These are phyloP conservation scores for Muraenolepis orangiensis DNA, from an alignment of 2,797 vertebrate genomes.

Conservation along the genomic window DNA sequence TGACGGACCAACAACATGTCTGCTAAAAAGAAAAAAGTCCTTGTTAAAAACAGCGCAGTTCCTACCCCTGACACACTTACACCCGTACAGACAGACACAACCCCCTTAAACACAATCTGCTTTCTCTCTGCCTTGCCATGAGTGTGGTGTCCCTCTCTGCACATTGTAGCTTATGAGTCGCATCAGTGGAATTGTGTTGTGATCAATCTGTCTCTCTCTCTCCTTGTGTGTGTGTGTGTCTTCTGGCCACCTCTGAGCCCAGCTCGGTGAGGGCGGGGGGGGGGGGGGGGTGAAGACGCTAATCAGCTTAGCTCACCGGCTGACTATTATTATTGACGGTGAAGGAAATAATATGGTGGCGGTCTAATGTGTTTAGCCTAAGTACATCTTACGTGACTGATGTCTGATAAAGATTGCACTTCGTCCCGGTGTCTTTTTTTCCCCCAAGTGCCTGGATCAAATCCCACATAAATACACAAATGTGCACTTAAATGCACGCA, in stretches of 20 bases:
- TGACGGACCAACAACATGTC: no score
- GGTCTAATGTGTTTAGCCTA: neutral
- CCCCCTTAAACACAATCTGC: neutral
- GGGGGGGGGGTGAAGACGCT: neutral
- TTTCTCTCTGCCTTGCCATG: constrained; percentile 8
- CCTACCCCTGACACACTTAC: constrained; percentile 11
- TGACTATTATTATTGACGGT: neutral
- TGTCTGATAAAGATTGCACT: neutral
- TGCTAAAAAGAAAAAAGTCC: no score
- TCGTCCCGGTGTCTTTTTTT: neutral
- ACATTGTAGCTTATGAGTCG: neutral
- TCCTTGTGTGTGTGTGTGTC: neutral
- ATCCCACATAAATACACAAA: neutral
- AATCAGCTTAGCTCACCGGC: neutral
- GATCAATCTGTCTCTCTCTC: neutral
- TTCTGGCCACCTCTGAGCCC: neutral
- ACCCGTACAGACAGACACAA: neutral
- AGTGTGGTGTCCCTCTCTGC: constrained; percentile 7
- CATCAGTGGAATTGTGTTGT: neutral
- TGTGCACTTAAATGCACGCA: neutral
- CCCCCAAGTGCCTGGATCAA: neutral
- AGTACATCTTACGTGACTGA: neutral
- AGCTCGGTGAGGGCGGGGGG: no score
- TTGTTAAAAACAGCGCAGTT: neutral
- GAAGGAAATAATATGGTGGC: neutral